phyloP scores from a whole-genome alignment of 2,888 invertebrate species.

The Caenorhabditis afra region DNA sequence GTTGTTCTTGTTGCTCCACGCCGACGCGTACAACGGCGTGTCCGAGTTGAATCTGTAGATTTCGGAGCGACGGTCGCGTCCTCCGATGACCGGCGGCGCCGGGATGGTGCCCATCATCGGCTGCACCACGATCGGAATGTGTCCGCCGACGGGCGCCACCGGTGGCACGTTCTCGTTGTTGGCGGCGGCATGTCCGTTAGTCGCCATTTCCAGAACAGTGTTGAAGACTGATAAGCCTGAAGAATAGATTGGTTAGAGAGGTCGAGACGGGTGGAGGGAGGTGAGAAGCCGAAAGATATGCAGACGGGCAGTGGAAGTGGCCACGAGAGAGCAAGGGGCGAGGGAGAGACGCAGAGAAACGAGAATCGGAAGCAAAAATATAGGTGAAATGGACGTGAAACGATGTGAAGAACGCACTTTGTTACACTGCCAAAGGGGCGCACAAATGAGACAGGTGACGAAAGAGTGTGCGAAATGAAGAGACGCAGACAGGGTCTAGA shows the following conservation, averaged over 20 bases:
- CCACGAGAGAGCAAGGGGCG: conserved; percentile 7
- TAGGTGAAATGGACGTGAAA: conserved; percentile 17
- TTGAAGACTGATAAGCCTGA: too few relatives aligned
- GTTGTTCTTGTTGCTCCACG: conserved; percentile 74
- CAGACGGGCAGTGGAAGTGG: conserved; percentile 3
- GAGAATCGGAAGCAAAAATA: conserved; percentile 23
- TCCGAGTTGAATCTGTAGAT: conserved; percentile 63
- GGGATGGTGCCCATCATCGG: not conserved
- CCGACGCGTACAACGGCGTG: conserved; percentile 68
- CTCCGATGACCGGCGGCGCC: conserved; percentile 21
- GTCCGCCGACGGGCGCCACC: not conserved
- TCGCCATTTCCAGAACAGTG: not conserved
- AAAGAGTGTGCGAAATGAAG: not conserved
- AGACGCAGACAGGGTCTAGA: not conserved
- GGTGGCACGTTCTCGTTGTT: not conserved
- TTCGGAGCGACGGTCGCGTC: conserved; percentile 51
- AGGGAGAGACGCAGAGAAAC: conserved; percentile 16
- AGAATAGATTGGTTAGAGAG: too few relatives aligned
- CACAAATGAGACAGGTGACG: conserved; percentile 43
- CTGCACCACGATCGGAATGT: conserved; percentile 1
- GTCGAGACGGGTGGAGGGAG: not conserved
- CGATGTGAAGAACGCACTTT: conserved; percentile 46
- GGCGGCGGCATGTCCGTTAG: conserved; percentile 21
- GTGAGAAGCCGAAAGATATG: conserved; percentile 28
- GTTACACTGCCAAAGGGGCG: conserved; percentile 38